Conservation (phyloP, 2,888 invertebrate species). For the Didymodactylos carnosus region DNA sequence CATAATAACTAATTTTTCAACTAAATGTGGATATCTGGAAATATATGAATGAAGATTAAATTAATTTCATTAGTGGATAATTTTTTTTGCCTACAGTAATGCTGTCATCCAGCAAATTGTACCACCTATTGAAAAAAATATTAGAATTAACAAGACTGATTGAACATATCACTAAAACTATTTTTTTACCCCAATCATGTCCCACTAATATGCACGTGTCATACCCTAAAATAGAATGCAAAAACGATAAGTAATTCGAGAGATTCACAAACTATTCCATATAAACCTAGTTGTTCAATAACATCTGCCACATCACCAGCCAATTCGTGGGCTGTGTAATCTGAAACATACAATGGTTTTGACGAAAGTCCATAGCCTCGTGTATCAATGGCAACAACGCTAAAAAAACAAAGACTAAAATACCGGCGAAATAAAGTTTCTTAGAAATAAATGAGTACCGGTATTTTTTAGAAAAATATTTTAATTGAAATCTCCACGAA, state of each 20-base stretch:
- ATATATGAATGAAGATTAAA: constrained; percentile 49
- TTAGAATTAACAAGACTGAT: too few species aligned
- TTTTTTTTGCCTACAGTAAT: background rate
- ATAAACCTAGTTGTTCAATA: constrained; percentile 28
- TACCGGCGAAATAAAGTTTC: too few species aligned
- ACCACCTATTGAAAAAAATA: too few species aligned
- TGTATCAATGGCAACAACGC: constrained; percentile 52
- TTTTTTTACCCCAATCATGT: constrained; percentile 54
- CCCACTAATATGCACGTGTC: constrained; percentile 36
- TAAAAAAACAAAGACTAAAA: too few species aligned
- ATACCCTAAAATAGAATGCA: background rate
- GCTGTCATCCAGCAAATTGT: background rate
- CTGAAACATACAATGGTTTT: constrained; percentile 44
- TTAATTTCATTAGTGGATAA: too few species aligned
- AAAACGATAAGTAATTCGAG: background rate
- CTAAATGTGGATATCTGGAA: constrained; percentile 43
- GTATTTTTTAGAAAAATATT: constrained; percentile 40
- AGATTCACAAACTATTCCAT: background rate
- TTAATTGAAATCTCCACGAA: constrained; percentile 51
- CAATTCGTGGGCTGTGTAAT: constrained; percentile 44
- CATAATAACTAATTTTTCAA: constrained; percentile 48
- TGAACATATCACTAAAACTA: too few species aligned
- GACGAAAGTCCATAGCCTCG: constrained; percentile 61
- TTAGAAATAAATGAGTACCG: too few species aligned
- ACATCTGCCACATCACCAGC: constrained; percentile 48